Evolutionary conservation across 2,113 vertebrate species (phyloP), one percentile per base, ranked within the genome.

Genomic region (Halcyon malimbica): DNA sequence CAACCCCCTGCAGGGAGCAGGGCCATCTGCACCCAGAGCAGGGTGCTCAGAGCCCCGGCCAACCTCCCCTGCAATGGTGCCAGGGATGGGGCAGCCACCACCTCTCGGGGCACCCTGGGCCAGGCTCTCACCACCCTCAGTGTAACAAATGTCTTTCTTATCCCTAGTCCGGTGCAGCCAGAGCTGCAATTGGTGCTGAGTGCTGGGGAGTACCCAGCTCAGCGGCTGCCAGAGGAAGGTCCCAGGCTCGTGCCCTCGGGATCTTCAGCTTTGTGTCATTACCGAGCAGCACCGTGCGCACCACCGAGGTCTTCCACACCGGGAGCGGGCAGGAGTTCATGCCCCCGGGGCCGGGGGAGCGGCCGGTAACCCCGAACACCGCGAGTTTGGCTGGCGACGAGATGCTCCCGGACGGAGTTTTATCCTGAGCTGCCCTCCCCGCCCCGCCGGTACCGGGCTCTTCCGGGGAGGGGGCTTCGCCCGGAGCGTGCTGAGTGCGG

Each of bases 141-240:
- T 11, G 12, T 14, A 8, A 29, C 20, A 42, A 29, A 42, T 28
- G 18, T 65, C 63, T 42, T 21, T 29, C 54, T 56, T 31, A 28
- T 65, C 20, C 28, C 39, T 42, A 44, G 12, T 19, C 41, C n/a
- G 73, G 21, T 6, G 84, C 75, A 2, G 54, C 28, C 59, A 0
- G 70, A 35, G 92, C 60, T 17, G 50, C 20, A 1, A 2, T 0
- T n/a, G 20, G 53, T 12, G 41, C 68, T 2, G 65, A 1, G 51
- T 4, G 39, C 59, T 14, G 28, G 65, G 50, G 3, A 23, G 13
- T 3, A 16, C 10, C 44, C 46, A 3, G 29, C 33, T 26, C 54
- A 4, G 54, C 11, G 9, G 59, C 50, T n/a, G 63, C 56, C 11
- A 4, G 16, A 44, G 37, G 17, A 2, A 70, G n/a, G 64, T 37